These are phyloP conservation scores for Leptarthrus brevirostris DNA, from an alignment of 2,888 invertebrate species.

Conservation along the genomic window DNA sequence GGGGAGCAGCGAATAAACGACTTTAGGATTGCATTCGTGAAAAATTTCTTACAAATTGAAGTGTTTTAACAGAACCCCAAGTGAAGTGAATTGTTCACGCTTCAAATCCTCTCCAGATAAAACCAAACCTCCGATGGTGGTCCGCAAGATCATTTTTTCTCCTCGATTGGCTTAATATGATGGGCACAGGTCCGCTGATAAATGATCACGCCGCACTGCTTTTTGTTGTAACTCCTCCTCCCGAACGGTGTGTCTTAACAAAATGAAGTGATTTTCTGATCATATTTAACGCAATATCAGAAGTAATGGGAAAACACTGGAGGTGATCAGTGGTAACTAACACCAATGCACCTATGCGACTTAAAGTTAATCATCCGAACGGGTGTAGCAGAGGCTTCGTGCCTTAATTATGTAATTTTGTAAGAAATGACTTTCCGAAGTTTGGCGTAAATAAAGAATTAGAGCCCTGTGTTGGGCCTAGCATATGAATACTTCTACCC, in stretches of 20 bases:
- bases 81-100: conserved; percentile 52
- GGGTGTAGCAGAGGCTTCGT: conserved; percentile 29
- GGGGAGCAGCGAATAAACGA: neutral
- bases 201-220: conserved; percentile 48
- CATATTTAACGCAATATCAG: conserved; percentile 49
- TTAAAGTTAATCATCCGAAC: conserved; percentile 38
- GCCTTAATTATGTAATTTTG: conserved; percentile 52
- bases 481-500: conserved; percentile 6
- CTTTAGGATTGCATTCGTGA: neutral
- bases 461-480: conserved; percentile 2
- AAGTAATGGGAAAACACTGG: conserved; percentile 46
- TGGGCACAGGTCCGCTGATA: conserved; percentile 49
- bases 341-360: conserved; percentile 40
- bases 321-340: conserved; percentile 16
- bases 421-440: conserved; percentile 45
- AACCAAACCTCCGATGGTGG: conserved; percentile 32
- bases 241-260: conserved; percentile 13
- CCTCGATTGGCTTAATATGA: conserved; percentile 52
- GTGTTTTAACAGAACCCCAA: conserved; percentile 48
- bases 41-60: conserved; percentile 48
- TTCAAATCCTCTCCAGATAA: conserved; percentile 15
- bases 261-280: conserved; percentile 51
- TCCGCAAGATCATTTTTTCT: conserved; percentile 42
- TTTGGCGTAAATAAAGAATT: conserved; percentile 39
- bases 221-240: conserved; percentile 49